Percentiles rank a stretch among this genome's conserved stretches.
Conservation (phyloP, 2,113 vertebrate species). For the Vombatus ursinus region DNA sequence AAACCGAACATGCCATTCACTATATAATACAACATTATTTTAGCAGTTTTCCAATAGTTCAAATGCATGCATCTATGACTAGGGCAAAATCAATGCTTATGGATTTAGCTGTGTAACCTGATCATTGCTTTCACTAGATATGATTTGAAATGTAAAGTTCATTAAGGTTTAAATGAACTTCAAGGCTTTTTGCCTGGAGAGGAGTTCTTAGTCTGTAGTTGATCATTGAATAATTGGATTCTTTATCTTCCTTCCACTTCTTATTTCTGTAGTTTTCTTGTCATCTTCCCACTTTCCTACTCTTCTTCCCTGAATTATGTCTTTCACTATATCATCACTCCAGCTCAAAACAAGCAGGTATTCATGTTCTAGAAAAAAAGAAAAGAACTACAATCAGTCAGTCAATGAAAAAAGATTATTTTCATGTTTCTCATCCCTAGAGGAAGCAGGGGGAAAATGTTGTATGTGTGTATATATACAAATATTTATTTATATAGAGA, state of each 20-base stretch:
- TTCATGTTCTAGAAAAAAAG: neutral
- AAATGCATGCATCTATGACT: conserved; percentile 82
- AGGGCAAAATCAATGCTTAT: conserved; percentile 88
- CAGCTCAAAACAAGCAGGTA: neutral
- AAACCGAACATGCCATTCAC: too few relatives aligned
- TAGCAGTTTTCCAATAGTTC: conserved; percentile 78
- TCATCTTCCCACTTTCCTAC: conserved; percentile 49
- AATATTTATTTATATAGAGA: neutral
- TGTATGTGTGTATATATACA: neutral
- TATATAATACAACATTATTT: conserved; percentile 81
- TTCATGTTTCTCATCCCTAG: neutral
- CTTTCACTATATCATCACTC: neutral
- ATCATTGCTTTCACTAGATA: conserved; percentile 86
- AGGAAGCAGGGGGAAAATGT: neutral
- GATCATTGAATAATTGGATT: conserved; percentile 81
- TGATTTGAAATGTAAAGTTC: conserved; percentile 90
- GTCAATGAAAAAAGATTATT: conserved; percentile 22
- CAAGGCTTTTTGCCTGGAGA: conserved; percentile 80
- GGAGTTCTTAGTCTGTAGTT: conserved; percentile 81
- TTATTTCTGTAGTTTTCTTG: conserved; percentile 58
- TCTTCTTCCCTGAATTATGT: conserved; percentile 50
- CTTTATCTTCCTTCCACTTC: conserved; percentile 62
- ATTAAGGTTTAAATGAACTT: conserved; percentile 88
- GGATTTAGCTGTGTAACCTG: conserved; percentile 89
- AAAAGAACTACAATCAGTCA: neutral